Conservation (phyloP, 2,113 vertebrate genomes). For the Notiomystis cincta region DNA sequence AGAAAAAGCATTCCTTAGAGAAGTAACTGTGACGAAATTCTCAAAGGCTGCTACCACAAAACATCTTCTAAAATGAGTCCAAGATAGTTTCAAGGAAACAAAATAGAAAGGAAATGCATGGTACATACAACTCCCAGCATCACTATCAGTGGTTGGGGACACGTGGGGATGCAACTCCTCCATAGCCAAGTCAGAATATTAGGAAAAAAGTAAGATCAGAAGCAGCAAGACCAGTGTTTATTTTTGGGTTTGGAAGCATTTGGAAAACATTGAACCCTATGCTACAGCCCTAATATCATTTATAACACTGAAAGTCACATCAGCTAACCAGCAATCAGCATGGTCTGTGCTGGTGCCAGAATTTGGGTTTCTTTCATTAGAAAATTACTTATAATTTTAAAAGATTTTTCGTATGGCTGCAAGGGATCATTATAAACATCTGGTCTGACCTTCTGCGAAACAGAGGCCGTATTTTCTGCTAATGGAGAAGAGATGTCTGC, state of each 20-base stretch:
- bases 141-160: background rate
- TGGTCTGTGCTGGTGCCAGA: background rate
- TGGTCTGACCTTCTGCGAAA: constrained; percentile 42
- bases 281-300: background rate
- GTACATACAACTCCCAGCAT: background rate
- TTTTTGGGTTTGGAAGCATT: background rate
- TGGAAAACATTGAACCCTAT: background rate
- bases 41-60: background rate
- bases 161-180: background rate
- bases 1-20: background rate
- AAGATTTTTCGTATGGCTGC: constrained; percentile 29
- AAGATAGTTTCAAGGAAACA: background rate
- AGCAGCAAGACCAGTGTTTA: background rate
- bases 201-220: background rate
- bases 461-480: constrained; percentile 23
- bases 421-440: constrained; percentile 45
- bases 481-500: constrained; percentile 44
- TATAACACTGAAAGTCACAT: background rate
- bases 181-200: background rate
- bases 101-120: background rate
- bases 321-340: background rate
- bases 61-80: background rate
- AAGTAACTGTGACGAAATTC: background rate
- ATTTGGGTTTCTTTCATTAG: background rate
- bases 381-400: constrained; percentile 3